These are phyloP conservation scores for Anguilla marmorata DNA, from an alignment of 2,797 vertebrate genomes.

Conservation along the genomic window DNA sequence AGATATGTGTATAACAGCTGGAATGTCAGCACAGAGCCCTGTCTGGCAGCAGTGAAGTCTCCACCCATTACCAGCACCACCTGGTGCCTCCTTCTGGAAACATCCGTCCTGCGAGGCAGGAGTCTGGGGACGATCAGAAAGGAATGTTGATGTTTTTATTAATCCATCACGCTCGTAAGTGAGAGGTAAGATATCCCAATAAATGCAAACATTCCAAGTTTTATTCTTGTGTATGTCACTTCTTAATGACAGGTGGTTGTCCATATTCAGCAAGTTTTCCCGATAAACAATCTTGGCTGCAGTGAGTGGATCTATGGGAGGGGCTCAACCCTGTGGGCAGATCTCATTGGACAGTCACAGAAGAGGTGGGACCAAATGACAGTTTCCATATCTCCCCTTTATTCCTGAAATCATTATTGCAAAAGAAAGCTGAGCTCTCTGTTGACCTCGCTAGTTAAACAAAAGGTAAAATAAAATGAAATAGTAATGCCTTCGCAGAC, in stretches of 20 bases:
- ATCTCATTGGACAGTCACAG: neutral
- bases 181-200: neutral
- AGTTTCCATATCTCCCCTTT: neutral
- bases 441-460: neutral
- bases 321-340: neutral
- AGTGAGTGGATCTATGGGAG: neutral
- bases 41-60: neutral
- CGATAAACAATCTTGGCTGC: neutral
- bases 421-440: neutral
- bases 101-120: no score
- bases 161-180: no score
- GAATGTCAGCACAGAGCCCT: neutral
- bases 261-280: no score
- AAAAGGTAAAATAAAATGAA: neutral
- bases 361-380: neutral
- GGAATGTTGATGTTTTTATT: no score
- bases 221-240: neutral
- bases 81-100: neutral
- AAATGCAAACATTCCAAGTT: neutral
- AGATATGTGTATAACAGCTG: no score
- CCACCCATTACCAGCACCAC: neutral
- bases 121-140: no score
- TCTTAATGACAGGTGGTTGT: no score
- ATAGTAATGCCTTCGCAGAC: neutral
- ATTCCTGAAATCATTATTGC: neutral